Base-by-base conservation (phyloP, 2,888 invertebrate species). In the Acronicta alni region DNA sequence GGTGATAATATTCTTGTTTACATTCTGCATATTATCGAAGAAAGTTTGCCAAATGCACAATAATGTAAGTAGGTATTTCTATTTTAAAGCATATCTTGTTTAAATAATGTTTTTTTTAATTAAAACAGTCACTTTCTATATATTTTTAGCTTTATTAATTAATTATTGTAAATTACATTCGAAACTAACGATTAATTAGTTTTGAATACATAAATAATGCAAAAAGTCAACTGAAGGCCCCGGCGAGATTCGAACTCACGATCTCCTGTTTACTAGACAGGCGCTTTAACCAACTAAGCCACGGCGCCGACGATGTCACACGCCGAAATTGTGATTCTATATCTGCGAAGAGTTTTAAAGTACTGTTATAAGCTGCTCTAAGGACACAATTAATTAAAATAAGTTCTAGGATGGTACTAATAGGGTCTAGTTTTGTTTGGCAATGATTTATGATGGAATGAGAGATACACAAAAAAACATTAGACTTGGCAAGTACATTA, bases 251-350 rank as follows among this genome's bases (percentile, higher is more conserved):
- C 91, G 91, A 92, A 92, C 91, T 91, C 91, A 77, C 83, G 91
- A 92, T 92, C 92, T 92, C 91, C 91, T 92, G 92, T 92, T 92
- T 92, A 92, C 91, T 91, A 91, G 91, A 93, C 92, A 92, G 92
- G 92, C 91, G 92, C 90, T 91, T 91, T 91, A 91, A 91, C 91
- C 91, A 90, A 91, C 89, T 91, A 90, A 91, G 92, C 92, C 91
- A 92, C 91, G 92, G 90, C 89, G 90, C 92, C 89, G 63, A 45
- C 53, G 63, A 45, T 3, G 2, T 1, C 0, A 0, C 0, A 0
- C 0, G 0, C 0, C 30, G 51, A 81, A 84, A 76, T 68, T 59
- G 23, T 44, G 8, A 4, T 9, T 7, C n/a, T 0, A 0, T 32
- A 32, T 51, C n/a, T 5, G 32, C n/a, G 10, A 23, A 51, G 26